Evolutionary conservation across 2,113 vertebrate species (phyloP).

Genomic region (Mesoclemmys tuberculata): DNA sequence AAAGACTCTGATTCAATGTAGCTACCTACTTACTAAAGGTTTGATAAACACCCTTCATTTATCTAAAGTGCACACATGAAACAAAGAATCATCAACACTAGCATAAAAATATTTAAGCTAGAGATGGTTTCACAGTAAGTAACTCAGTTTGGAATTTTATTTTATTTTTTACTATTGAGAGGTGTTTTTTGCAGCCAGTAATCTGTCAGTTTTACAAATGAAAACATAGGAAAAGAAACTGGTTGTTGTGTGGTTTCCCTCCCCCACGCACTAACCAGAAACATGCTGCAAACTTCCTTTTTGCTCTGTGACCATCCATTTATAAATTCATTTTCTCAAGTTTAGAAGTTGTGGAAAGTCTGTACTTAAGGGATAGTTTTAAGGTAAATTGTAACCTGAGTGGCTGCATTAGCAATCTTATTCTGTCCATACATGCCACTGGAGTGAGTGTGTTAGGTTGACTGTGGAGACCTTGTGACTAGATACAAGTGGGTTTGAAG

Average conservation of each 20-base stretch:
- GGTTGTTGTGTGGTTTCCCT: accelerated
- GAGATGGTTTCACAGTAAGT: not conserved
- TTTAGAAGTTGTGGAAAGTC: not conserved
- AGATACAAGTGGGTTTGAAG: not conserved
- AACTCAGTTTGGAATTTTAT: not conserved
- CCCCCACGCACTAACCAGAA: not conserved
- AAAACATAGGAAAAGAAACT: not conserved
- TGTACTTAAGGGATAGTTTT: not conserved
- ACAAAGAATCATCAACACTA: not conserved
- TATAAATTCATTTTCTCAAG: not conserved
- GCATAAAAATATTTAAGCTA: not conserved
- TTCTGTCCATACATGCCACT: not conserved
- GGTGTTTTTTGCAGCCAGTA: not conserved
- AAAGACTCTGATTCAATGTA: not conserved
- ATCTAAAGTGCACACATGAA: not conserved
- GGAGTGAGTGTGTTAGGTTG: not conserved
- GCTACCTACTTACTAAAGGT: not conserved
- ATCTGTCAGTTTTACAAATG: not conserved
- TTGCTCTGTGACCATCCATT: not conserved
- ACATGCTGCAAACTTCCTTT: not conserved
- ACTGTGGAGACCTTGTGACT: not conserved
- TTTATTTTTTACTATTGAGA: too few relatives aligned
- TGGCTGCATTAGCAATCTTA: not conserved
- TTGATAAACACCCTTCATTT: not conserved
- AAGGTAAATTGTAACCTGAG: not conserved